Evolutionary conservation across 2,888 invertebrate genomes (phyloP).

Genomic region (Spilarctia lutea): DNA sequence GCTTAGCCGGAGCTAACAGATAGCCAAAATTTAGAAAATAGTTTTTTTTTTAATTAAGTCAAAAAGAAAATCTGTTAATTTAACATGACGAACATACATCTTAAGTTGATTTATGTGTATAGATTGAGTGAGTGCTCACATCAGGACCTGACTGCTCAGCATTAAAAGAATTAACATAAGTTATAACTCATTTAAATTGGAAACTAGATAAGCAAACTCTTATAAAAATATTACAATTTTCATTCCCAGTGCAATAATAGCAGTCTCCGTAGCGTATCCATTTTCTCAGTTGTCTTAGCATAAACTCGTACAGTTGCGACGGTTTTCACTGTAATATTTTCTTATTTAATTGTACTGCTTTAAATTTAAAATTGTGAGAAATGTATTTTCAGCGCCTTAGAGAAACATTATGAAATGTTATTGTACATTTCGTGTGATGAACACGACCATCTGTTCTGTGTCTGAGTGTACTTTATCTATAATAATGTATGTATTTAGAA

Average conservation of each 20-base stretch:
- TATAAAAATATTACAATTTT: background rate
- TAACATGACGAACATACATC: too few relatives aligned
- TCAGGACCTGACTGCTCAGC: background rate
- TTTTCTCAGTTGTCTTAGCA: slow-evolving; percentile 6
- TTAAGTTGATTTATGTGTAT: too few relatives aligned
- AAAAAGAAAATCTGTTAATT: too few relatives aligned
- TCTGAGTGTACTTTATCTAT: too few relatives aligned
- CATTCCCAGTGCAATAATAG: background rate
- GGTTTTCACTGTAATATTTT: background rate
- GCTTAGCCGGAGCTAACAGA: too few relatives aligned
- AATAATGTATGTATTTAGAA: too few relatives aligned
- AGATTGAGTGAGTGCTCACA: too few relatives aligned
- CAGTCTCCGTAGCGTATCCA: background rate
- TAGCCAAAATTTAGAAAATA: too few relatives aligned
- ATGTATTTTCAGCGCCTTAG: background rate
- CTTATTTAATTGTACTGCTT: background rate
- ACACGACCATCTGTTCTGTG: too few relatives aligned
- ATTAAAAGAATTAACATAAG: background rate
- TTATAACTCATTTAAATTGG: background rate
- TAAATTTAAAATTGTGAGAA: background rate
- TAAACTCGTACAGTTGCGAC: background rate
- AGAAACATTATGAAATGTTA: background rate
- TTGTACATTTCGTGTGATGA: background rate
- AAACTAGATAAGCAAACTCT: background rate
- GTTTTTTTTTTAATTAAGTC: too few relatives aligned